Conservation (phyloP, 2,888 invertebrate genomes). For the Chaetogeoica ovagalla region DNA sequence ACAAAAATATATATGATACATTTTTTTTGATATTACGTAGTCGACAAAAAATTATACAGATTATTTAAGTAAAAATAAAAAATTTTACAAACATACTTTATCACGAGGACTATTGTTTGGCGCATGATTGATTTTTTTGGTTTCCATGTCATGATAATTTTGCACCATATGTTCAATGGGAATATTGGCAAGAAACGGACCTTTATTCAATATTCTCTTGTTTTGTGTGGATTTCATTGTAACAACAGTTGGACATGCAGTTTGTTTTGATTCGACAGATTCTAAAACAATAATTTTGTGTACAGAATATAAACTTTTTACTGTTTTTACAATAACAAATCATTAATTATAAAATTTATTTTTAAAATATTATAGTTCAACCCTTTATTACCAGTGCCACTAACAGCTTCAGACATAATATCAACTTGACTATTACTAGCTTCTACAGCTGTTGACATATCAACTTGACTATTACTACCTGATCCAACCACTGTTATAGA, state of each 20-base stretch:
- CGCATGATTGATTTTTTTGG: not conserved
- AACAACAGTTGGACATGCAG: not conserved
- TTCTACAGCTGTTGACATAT: no score
- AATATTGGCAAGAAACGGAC: conserved; percentile 25
- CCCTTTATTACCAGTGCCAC: conserved; percentile 15
- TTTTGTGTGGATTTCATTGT: conserved; percentile 3
- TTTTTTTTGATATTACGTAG: not conserved
- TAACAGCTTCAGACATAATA: conserved; percentile 1
- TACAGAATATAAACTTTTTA: no score
- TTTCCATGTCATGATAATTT: not conserved
- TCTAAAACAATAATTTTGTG: conserved; percentile 10
- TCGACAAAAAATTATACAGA: not conserved
- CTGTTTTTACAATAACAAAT: not conserved
- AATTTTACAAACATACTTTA: not conserved
- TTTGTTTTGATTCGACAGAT: conserved; percentile 12
- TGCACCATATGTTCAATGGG: conserved; percentile 21
- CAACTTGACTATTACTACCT: not conserved
- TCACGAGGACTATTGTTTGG: not conserved
- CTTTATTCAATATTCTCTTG: conserved; percentile 20
- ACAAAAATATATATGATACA: no score
- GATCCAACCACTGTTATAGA: not conserved
- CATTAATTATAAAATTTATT: not conserved
- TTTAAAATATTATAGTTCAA: not conserved
- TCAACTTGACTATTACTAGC: conserved; percentile 1
- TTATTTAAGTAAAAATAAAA: not conserved